Evolutionary conservation across 2,113 vertebrate genomes (phyloP), one percentile per base, ranked within the genome.

Genomic region (Megalops atlanticus): DNA sequence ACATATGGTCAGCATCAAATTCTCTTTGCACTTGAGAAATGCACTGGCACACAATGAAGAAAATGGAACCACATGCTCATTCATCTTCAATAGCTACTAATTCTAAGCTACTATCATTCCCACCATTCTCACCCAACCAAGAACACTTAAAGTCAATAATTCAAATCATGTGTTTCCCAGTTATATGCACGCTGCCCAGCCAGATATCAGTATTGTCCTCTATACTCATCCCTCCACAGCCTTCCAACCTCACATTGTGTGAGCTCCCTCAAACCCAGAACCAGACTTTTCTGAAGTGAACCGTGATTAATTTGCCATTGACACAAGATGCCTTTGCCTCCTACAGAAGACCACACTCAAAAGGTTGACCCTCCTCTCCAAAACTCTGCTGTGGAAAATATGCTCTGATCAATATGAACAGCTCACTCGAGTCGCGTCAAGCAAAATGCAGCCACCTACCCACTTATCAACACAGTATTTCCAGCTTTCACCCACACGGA

Each of bases 331-430:
- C 5, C 40, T 70, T 47, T 24, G 16, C 78, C 69, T 80, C 78
- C 78, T 27, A 35, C 70, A 71, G n/a, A n/a, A n/a, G 41, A 52
- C 43, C 14, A 21, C 4, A 31, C 40, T 45, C 40, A 3, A 83
- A 84, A 83, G 80, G 69, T n/a, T 43, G 27, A 33, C 15, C 14
- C 45, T 2, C 16, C 39, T 41, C 43, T 77, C 24, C 14, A 76
- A 86, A 58, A 49, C 45, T n/a, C 31, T 45, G 58, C 36, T 3
- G 5, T 2, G 49, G 33, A 49, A 35, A 1, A 27, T 24, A 70
- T 10, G 39, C 24, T 74, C 75, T 10, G 43, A 85, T 87, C 78
- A 78, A 84, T 81, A 47, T 4, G 24, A 73, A 80, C 47, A 52
- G 58, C 82, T 73, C 79, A 77, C 41, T 76, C 39, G 24, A 77